Base-by-base conservation (phyloP, 2,113 vertebrate genomes). In the Mustela nigripes region DNA sequence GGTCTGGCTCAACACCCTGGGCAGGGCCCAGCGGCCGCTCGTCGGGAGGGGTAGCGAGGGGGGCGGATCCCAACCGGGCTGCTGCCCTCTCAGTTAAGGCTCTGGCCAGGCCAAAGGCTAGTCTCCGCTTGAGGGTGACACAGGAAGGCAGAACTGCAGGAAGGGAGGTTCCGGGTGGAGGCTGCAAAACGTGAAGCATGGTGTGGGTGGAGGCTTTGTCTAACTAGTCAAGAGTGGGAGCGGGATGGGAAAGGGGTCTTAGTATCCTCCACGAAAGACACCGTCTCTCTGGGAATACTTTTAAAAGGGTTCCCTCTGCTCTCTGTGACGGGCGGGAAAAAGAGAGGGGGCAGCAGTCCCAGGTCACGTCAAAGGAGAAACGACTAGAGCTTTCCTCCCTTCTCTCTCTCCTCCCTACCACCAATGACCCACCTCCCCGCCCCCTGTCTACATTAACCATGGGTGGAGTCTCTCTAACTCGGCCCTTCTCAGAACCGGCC, bases 161-260 rank as follows among this genome's bases (percentile, higher is more conserved):
- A 93, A 96, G 92, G 94, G 94, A 97, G 92, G 96, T 94, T 81
- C 63, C 58, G 60, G 96, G 96, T 97, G 97, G 92, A 94, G 97
- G 56, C 83, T 53, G 74, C 56, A 95, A 83, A 95, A 97, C 50
- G 82, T 92, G 96, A 95, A 96, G 93, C 93, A 42, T 21, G 73
- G 92, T 81, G 96, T 98, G 94, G 97, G 97, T 89, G 98, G 92
- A 1, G 92, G 97, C 97, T 98, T 96, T 96, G 96, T 98, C 95
- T 97, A 96, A 96, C 65, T 65, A 95, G 87, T 78, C 90, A 85
- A 81, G 96, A 93, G 94, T 95, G 86, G 92, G 92, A 93, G 71
- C 48, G 15, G 56, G 71, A 90, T 91, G 87, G 74, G n/a, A 71
- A 78, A 62, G 28, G 67, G 50, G 42, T 48, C 19, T 90, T 63